Percentiles rank a stretch among this genome's conserved stretches.
Conservation (phyloP, 1,140 invertebrate species). For the Elymnias hypermnestra region DNA sequence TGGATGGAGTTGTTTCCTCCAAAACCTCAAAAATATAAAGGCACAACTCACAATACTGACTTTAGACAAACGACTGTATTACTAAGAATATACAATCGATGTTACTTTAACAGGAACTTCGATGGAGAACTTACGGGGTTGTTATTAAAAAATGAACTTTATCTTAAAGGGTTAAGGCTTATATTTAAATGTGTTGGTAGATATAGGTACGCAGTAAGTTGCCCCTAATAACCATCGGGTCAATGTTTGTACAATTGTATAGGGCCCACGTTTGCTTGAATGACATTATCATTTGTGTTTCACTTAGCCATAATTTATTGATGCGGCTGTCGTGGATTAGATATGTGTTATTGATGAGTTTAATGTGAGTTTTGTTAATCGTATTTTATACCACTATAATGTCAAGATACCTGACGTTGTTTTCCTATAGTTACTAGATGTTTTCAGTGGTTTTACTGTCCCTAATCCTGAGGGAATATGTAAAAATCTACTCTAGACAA, state of each 20-base stretch:
- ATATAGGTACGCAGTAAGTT: slow-evolving; percentile 27
- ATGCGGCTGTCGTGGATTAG: slow-evolving; percentile 47
- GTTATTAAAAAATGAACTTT: slow-evolving; percentile 5
- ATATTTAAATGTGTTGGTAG: slow-evolving; percentile 15
- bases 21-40: slow-evolving; percentile 6
- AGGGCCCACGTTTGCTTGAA: slow-evolving; percentile 52
- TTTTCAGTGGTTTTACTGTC: too few species aligned
- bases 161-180: slow-evolving; percentile 10
- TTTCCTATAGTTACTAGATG: too few species aligned
- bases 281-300: slow-evolving; percentile 71
- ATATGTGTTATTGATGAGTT: slow-evolving; percentile 45
- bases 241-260: slow-evolving; percentile 63
- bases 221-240: slow-evolving; percentile 53
- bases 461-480: too few species aligned
- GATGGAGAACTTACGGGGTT: not conserved
- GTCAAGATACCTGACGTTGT: slow-evolving; percentile 15
- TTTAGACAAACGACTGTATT: slow-evolving; percentile 8
- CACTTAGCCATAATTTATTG: slow-evolving; percentile 70
- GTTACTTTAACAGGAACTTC: not conserved
- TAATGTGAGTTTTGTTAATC: slow-evolving; percentile 28
- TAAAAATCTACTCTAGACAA: too few species aligned
- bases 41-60: not conserved
- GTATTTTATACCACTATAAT: slow-evolving; percentile 25
- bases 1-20: slow-evolving; percentile 53
- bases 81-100: not conserved